Base-by-base conservation (phyloP, 2,797 vertebrate genomes). In the Acrossocheilus wenchowensis region DNA sequence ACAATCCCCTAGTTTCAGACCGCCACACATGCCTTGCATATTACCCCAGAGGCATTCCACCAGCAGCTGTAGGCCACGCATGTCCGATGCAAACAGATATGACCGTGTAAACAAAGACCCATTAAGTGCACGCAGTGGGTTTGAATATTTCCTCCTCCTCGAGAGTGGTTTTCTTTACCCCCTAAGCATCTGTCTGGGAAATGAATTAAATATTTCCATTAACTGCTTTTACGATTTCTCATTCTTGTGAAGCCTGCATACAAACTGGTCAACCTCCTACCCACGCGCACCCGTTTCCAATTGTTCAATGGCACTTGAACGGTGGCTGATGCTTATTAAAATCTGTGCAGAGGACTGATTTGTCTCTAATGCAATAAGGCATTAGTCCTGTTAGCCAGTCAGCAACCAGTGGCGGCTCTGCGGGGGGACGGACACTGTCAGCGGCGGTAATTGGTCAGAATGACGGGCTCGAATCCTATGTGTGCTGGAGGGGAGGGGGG, bases 261-360 rank as follows among this genome's bases (percentile, higher is more conserved):
- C 80, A 80, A 81, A 85, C 43, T 36, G 83, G 78, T 41, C 36
- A 68, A 54, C 60, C 80, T 77, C 81, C 81, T 84, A 79, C 88
- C 26, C 62, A 45, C 21, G 9, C 68, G 60, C 54, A 83, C 43
- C 57, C 82, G 68, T 82, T 83, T 57, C 78, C 80, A 82, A 64
- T 81, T 86, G 81, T 75, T 87, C 41, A 66, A 84, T 80, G 81
- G 78, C 89, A 85, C 82, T 79, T 77, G 75, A 82, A 83, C 26
- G 17, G 54, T 85, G 26, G 77, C 68, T 86, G 85, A 83, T 87
- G 86, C 88, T 91, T 88, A 91, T 91, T 92, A 90, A 91, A 92
- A 89, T 88, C 86, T 64, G 66, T 74, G 81, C 71, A 0, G 50
- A 86, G 82, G 75, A 88, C 87, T 81, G 74, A 89, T 87, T 87